Conservation (phyloP, 2,888 invertebrate genomes). For the Ernsta delagoae region DNA sequence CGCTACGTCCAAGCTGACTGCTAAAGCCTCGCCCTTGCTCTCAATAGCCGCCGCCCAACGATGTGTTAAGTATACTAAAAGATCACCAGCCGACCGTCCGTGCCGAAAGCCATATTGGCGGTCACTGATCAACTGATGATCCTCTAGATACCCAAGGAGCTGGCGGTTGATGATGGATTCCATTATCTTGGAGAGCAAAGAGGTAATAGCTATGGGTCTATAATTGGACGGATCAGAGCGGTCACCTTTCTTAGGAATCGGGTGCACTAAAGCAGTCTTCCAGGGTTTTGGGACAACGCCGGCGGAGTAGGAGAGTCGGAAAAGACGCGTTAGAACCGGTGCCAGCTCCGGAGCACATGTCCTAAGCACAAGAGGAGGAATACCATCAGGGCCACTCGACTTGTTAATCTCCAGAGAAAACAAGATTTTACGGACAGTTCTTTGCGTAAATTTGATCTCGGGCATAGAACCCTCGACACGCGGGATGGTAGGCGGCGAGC, state of each 20-base stretch:
- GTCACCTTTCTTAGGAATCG: conserved; percentile 1
- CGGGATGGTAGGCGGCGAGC: conserved; percentile 18
- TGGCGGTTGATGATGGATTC: conserved; percentile 9
- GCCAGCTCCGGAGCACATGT: conserved; percentile 15
- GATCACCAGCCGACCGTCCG: background rate
- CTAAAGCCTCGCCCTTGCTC: conserved; percentile 3
- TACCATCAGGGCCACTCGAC: conserved; percentile 9
- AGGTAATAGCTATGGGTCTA: conserved; percentile 13
- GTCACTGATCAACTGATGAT: conserved; percentile 14
- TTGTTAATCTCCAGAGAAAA: conserved; percentile 6
- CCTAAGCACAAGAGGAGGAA: background rate
- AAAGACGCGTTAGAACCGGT: conserved; percentile 8
- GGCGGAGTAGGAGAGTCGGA: conserved; percentile 1
- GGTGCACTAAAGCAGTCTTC: conserved; percentile 7
- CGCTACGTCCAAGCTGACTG: conserved; percentile 1
- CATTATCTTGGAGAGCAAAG: conserved; percentile 18
- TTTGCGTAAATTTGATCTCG: background rate
- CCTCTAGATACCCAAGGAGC: conserved; percentile 17
- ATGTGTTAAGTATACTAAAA: background rate
- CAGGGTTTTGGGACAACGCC: background rate
- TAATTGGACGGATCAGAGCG: background rate
- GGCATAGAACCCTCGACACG: conserved; percentile 1
- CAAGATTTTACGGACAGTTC: background rate
- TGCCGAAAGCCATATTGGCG: conserved; percentile 6
- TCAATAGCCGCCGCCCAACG: background rate